Base-by-base conservation (phyloP, 2,888 invertebrate genomes). In the Spodoptera picta region DNA sequence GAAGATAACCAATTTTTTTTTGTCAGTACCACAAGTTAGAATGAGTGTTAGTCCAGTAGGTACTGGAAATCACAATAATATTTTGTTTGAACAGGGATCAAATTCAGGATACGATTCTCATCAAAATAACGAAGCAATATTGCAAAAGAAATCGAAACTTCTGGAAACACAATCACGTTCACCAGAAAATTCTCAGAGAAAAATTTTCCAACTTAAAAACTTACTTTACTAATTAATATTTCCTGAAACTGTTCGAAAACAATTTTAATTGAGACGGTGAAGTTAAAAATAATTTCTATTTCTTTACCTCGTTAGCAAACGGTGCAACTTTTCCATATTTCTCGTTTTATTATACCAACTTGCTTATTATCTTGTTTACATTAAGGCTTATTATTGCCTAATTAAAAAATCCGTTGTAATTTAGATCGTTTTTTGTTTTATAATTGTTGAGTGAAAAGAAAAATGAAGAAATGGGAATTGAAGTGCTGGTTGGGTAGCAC, bases 221-320 rank as follows among this genome's bases (percentile, higher is more conserved):
- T 56, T 75, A 79, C 70, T 74, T 73, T 60, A 60, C 70, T 74
- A 80, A 82, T 82, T 82, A 80, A 79, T 75, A 81, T 69, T 79
- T 81, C 61, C 62, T 64, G 56, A 63, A 77, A 75, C 68, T 65
- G 75, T 79, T 81, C 59, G 66, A 63, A 82, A 80, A 81, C 71
- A 79, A 74, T 82, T 80, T 81, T 82, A 82, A 82, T 82, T 82
- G 82, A 79, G 72, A 74, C 59, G 53, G 43, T 53, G 42, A 79
- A 82, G 75, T 80, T 74, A 59, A 61, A 69, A 79, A 80, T 72
- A 73, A 77, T 80, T 79, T 61, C 60, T 60, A 70, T 73, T 73
- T 72, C 66, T 69, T 77, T 59, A 55, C 63, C 69, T 81, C 60
- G 79, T 81, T 80, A 78, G 66, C 45, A 64, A 64, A 31, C 50